Conservation (phyloP, 2,113 vertebrate species). For the Melierax canorus region DNA sequence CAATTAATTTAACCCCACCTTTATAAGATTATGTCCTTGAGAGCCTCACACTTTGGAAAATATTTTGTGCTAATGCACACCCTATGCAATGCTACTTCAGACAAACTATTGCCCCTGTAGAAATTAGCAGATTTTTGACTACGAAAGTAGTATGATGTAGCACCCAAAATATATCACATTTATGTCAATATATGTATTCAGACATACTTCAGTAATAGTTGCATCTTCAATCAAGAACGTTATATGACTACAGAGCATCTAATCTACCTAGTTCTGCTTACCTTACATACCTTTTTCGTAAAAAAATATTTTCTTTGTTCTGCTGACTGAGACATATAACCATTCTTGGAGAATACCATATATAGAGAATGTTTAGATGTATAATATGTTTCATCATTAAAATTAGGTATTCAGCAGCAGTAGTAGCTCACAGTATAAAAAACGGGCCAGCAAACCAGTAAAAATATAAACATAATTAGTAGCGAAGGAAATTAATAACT, state of each 20-base stretch:
- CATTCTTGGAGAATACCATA: background rate
- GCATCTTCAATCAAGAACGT: background rate
- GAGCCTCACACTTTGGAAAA: background rate
- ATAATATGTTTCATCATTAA: background rate
- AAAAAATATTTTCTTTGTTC: background rate
- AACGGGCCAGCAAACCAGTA: background rate
- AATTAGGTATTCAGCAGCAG: background rate
- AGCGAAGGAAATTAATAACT: background rate
- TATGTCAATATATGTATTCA: background rate
- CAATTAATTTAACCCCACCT: constrained; percentile 40
- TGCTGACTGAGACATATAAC: background rate
- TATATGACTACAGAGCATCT: background rate
- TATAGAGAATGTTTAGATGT: background rate
- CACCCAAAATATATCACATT: background rate
- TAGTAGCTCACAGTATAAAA: background rate
- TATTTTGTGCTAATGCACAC: background rate
- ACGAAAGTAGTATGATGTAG: background rate
- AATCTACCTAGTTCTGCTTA: background rate
- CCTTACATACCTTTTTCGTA: background rate
- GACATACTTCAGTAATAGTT: background rate
- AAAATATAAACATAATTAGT: background rate
- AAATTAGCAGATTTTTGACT: background rate
- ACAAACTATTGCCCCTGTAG: background rate
- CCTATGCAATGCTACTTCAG: background rate
- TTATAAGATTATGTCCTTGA: background rate